Percentiles rank a stretch among this genome's conserved stretches.
phyloP scores from a whole-genome alignment of 2,113 vertebrate species.

The Strigops habroptila region DNA sequence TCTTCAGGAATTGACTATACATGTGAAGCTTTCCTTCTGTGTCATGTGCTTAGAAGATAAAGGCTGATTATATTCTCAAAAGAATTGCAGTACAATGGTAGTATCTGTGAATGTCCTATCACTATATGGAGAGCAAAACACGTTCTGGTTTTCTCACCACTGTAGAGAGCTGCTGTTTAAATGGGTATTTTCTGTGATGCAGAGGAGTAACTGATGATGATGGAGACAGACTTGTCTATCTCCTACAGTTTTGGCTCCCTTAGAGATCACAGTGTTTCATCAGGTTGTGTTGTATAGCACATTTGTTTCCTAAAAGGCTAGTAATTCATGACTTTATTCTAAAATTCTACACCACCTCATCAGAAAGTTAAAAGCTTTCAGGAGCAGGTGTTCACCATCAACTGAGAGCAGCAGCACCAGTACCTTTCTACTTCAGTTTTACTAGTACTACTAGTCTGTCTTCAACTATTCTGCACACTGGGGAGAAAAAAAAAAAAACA shows the following conservation, averaged over 20 bases:
- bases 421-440: background rate
- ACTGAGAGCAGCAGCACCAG: background rate
- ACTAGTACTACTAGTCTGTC: background rate
- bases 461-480: background rate
- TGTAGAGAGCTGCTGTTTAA: background rate
- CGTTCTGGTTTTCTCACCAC: background rate
- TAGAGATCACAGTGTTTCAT: background rate
- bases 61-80: background rate
- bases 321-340: background rate
- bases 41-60: background rate
- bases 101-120: background rate
- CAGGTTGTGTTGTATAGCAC: background rate
- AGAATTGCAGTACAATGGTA: background rate
- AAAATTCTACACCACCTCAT: background rate
- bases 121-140: background rate
- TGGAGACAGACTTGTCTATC: accelerated
- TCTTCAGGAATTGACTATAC: background rate
- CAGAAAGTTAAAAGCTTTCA: background rate
- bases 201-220: background rate
- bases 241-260: background rate
- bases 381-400: background rate
- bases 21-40: background rate
- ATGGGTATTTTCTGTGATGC: background rate
- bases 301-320: background rate
- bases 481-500: background rate